Percentiles rank a stretch among this genome's conserved stretches.
Conservation (phyloP, 2,797 vertebrate species). For the Okamejei kenojei region DNA sequence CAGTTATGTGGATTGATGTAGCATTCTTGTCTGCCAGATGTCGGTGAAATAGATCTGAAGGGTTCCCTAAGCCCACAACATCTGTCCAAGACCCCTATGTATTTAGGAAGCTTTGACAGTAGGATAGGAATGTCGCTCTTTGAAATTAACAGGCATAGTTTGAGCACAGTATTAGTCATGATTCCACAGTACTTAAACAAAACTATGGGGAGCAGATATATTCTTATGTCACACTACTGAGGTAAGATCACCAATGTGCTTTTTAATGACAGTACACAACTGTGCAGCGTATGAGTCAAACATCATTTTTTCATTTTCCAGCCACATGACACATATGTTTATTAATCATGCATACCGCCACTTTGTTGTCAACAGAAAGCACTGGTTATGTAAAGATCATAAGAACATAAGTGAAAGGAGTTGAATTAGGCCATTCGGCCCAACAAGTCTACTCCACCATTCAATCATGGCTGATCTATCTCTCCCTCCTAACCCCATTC, state of each 20-base stretch:
- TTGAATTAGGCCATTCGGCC: no score
- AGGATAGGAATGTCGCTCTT: not conserved
- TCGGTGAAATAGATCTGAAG: conserved; percentile 30
- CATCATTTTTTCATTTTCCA: no score
- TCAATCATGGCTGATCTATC: no score
- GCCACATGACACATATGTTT: no score
- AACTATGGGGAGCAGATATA: not conserved
- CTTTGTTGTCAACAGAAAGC: no score
- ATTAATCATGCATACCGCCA: no score
- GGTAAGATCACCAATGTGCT: not conserved
- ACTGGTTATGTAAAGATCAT: no score
- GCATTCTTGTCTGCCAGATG: conserved; percentile 33
- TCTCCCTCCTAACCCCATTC: no score
- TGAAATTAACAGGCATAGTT: not conserved
- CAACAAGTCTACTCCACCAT: no score
- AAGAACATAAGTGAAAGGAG: no score
- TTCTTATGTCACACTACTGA: not conserved
- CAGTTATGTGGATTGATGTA: conserved; percentile 34
- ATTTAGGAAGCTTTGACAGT: conserved; percentile 19
- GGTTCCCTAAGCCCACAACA: conserved; percentile 22
- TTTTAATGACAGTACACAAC: no score
- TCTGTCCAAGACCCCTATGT: conserved; percentile 15
- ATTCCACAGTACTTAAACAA: not conserved
- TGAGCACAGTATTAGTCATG: not conserved
- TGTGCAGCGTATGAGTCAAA: no score